Conservation (phyloP, 2,797 vertebrate species). For the Pseudochaenichthys georgianus region DNA sequence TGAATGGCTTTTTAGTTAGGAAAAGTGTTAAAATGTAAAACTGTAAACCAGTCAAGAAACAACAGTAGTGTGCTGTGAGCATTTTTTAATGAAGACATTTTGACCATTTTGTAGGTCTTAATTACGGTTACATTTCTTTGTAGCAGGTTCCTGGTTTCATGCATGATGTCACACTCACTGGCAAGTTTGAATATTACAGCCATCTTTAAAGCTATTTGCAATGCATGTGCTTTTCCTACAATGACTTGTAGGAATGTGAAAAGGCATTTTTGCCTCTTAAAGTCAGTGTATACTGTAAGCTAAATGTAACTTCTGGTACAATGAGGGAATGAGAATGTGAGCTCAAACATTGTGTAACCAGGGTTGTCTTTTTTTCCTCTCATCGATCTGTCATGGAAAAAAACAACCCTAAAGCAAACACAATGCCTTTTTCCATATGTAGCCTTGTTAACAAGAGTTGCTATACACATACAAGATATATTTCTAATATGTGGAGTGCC, state of each 20-base stretch:
- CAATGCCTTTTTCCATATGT: background rate
- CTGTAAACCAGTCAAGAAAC: background rate
- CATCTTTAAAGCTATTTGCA: no score
- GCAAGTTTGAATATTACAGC: no score
- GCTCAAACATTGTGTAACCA: slow-evolving; percentile 56
- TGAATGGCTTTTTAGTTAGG: background rate
- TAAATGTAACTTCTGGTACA: background rate
- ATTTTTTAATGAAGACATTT: no score
- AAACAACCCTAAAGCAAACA: slow-evolving; percentile 60
- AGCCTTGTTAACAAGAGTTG: background rate
- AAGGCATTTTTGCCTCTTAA: background rate
- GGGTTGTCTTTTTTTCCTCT: slow-evolving; percentile 31
- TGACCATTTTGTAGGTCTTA: no score
- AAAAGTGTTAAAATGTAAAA: background rate
- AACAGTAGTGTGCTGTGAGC: background rate
- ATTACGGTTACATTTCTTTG: no score
- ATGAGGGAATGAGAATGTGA: slow-evolving; percentile 1
- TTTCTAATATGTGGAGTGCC: background rate
- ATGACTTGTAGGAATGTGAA: no score
- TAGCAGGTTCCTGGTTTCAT: no score
- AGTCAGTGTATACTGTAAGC: background rate
- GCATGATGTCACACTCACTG: no score
- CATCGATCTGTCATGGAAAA: slow-evolving; percentile 59
- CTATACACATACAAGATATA: background rate
- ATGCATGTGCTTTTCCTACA: no score